Evolutionary conservation across 2,113 vertebrate species (phyloP).

Genomic region (Nanorana parkeri): DNA sequence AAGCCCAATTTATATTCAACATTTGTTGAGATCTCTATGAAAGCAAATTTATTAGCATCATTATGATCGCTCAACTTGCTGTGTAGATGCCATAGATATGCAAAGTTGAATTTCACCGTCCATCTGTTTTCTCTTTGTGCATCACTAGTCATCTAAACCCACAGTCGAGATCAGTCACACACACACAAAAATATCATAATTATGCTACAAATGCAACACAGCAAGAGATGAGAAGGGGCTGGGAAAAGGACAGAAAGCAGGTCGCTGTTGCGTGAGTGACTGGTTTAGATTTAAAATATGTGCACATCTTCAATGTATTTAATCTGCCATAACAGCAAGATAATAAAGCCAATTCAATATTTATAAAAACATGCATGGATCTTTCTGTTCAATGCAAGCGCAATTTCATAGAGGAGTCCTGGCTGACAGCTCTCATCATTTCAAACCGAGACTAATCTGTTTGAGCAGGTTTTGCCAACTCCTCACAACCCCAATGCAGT

Average conservation of each 20-base stretch:
- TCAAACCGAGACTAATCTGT: slow-evolving; percentile 55
- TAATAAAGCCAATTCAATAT: slow-evolving; percentile 57
- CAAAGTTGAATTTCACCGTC: slow-evolving; percentile 23
- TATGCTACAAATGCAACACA: slow-evolving; percentile 27
- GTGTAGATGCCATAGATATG: slow-evolving; percentile 41
- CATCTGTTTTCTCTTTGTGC: slow-evolving; percentile 60
- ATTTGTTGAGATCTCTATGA: slow-evolving; percentile 43
- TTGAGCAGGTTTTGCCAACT: slow-evolving; percentile 54
- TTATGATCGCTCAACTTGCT: slow-evolving; percentile 54
- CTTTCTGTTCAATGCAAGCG: background rate
- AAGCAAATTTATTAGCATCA: slow-evolving; percentile 38
- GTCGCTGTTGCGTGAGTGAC: background rate
- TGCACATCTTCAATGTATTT: slow-evolving; percentile 63
- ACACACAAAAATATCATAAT: slow-evolving; percentile 46
- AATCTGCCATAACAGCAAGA: slow-evolving; percentile 54
- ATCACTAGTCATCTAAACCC: slow-evolving; percentile 53
- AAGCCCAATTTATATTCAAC: slow-evolving; percentile 35
- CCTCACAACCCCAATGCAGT: slow-evolving; percentile 44
- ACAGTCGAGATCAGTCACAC: slow-evolving; percentile 25
- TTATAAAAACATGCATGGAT: slow-evolving; percentile 50
- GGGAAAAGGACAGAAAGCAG: slow-evolving; percentile 29
- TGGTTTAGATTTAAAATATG: slow-evolving; percentile 32
- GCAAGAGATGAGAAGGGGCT: background rate
- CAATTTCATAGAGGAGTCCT: slow-evolving; percentile 24
- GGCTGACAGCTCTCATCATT: slow-evolving; percentile 50